Conservation (phyloP, 2,888 invertebrate genomes). For the Cheilosia variabilis region DNA sequence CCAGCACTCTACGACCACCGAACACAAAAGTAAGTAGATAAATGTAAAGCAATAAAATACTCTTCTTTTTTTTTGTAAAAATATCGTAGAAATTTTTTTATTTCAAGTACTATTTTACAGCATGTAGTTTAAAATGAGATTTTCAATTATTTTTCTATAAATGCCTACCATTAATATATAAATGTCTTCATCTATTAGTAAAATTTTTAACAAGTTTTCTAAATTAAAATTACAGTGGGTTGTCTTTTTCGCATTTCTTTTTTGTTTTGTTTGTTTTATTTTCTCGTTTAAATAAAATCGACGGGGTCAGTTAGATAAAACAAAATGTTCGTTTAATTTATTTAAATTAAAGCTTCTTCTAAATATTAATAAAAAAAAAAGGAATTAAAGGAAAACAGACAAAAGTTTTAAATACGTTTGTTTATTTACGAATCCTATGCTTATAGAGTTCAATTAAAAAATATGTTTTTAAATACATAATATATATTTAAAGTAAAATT, state of each 20-base stretch:
- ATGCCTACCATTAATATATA: constrained; percentile 67
- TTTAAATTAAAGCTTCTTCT: constrained; percentile 74
- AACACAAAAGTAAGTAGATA: too few relatives aligned
- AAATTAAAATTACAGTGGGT: constrained; percentile 65
- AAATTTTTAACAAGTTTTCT: constrained; percentile 69
- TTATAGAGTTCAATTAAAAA: constrained; percentile 47
- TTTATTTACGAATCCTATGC: constrained; percentile 40
- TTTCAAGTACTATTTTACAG: constrained; percentile 74
- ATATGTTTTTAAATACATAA: constrained; percentile 50
- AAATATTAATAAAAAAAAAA: constrained; percentile 50
- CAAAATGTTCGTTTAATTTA: constrained; percentile 64
- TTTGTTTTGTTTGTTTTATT: constrained; percentile 18
- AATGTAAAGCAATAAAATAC: not conserved
- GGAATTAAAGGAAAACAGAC: constrained; percentile 58
- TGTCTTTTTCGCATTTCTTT: constrained; percentile 29
- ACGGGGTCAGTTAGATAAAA: constrained; percentile 58
- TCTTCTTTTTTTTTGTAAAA: constrained; percentile 63
- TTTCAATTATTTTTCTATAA: constrained; percentile 69
- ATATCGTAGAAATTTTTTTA: constrained; percentile 73
- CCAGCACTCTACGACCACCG: too few relatives aligned
- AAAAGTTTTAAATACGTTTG: constrained; percentile 64
- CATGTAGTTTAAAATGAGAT: constrained; percentile 69
- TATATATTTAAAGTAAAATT: constrained; percentile 65
- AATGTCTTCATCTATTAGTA: constrained; percentile 44
- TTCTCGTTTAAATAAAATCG: constrained; percentile 61